Evolutionary conservation across 2,888 invertebrate genomes (phyloP), one percentile per base, ranked within the genome.

Genomic region (Synanthedon tipuliformis): DNA sequence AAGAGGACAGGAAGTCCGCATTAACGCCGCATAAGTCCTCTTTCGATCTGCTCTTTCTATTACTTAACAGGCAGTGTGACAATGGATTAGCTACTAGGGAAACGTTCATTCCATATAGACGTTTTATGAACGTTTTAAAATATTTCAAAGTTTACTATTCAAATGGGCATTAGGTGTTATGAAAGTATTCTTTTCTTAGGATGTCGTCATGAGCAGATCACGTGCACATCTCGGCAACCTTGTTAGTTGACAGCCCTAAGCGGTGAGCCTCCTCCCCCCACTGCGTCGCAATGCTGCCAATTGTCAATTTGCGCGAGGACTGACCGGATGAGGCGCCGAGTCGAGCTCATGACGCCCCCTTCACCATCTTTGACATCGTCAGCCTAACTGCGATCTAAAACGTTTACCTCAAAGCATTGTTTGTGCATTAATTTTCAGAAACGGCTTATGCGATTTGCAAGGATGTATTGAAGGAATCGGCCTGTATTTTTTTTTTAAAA

Each of bases 281-380:
- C 34, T 34, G 34, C 34, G 34, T 34, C 34, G 34, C 34, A 34
- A 65, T 75, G 71, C 71, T 69, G 66, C 71, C 81, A 84, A 82
- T 83, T 82, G 79, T 72, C 83, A 84, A 86, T 85, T 85, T 81
- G 81, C 73, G 77, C 73, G 72, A 72, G 70, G 68, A 71, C 59
- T 67, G 75, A 78, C 84, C 85, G 85, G 85, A 85, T 83, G 84
- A 78, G 80, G 80, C 80, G 75, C 73, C 75, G 78, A 67, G 73
- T 66, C 66, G 72, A 64, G 69, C 70, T 71, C 73, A 68, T 74
- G 67, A 77, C 81, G 78, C 82, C 85, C 80, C 83, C 79, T 76
- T 77, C 73, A 34, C 34, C 71, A 70, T 80, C 72, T 81, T 79
- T 64, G 72, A 70, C 69, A 75, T 66, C 69, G 72, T 56, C 69